Base-by-base conservation (phyloP, 2,113 vertebrate species). In the Tonatia bakeri region DNA sequence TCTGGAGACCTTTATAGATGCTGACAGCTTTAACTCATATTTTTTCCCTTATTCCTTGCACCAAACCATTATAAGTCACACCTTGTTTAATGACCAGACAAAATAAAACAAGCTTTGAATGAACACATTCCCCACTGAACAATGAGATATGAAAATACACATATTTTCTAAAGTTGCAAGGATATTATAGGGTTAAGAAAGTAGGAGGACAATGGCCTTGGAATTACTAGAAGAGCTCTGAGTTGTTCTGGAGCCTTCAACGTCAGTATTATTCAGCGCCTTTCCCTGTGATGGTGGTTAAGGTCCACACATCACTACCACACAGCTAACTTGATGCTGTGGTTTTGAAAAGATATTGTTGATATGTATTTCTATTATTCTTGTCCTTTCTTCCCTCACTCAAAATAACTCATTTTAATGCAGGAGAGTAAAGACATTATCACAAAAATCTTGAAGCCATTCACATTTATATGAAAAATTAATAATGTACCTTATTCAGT, bases 1-100 rank as follows among this genome's bases (percentile, higher is more conserved):
- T 95, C 94, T 96, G 87, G 54, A 96, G 76, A 69, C 92, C 43
- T 90, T 80, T 81, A 87, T 64, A 94, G 45, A 54, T 82, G 33
- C 19, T 94, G 84, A 96, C 28, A 76, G 31, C 61, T 84, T 94
- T 50, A 77, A 91, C 33, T 96, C 31, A 20, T 43, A 45, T 89
- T 91, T 96, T 54, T 85, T 70, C 47, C 38, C 91, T 77, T 95
- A 47, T 94, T 94, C 83, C 31, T 77, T 72, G 22, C 11, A 69
- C 45, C 33, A 90, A 83, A 79, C 40, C 38, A 86, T 38, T 77
- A 16, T 73, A 94, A 93, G 16, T 90, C 45, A 86, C n/a, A 84
- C 43, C 81, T 86, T 84, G 22, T 72, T 96, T 95, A 69, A 76
- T 92, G 80, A 84, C 2, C 91, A n/a, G 20, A 76, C n/a, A 5